phyloP scores from a whole-genome alignment of 2,797 vertebrate species.

The Siniperca scherzeri region DNA sequence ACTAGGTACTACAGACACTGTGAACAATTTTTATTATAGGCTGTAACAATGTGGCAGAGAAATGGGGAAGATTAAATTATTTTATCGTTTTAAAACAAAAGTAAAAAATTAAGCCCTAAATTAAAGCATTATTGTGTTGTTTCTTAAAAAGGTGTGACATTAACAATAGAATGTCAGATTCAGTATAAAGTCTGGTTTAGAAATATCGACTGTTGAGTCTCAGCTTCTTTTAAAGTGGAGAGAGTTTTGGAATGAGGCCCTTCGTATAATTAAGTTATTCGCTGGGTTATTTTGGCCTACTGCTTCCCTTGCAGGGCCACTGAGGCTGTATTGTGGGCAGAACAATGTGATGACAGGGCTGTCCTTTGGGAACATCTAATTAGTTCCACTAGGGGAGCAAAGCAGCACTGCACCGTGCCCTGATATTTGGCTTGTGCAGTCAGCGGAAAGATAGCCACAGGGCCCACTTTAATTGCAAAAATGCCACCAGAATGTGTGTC shows the following conservation, averaged over 20 bases:
- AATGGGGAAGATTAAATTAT: neutral
- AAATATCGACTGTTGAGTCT: conserved; percentile 29
- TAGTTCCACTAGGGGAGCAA: conserved; percentile 86
- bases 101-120: neutral
- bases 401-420: conserved; percentile 77
- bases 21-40: neutral
- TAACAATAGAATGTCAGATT: neutral
- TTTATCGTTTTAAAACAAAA: neutral
- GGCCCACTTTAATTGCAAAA: conserved; percentile 85
- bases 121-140: neutral
- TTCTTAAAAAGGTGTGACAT: neutral
- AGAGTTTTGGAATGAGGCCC: conserved; percentile 44
- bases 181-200: neutral
- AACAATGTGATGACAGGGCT: conserved; percentile 84
- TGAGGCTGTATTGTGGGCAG: conserved; percentile 75
- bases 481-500: conserved; percentile 78
- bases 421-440: conserved; percentile 86
- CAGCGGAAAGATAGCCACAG: conserved; percentile 84
- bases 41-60: neutral
- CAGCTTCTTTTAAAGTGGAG: conserved; percentile 39
- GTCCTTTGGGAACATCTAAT: conserved; percentile 86
- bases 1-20: neutral
- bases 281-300: conserved; percentile 68
- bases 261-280: conserved; percentile 67
- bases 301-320: conserved; percentile 65